phyloP scores from a whole-genome alignment of 1,140 invertebrate species.

The Formica exsecta region DNA sequence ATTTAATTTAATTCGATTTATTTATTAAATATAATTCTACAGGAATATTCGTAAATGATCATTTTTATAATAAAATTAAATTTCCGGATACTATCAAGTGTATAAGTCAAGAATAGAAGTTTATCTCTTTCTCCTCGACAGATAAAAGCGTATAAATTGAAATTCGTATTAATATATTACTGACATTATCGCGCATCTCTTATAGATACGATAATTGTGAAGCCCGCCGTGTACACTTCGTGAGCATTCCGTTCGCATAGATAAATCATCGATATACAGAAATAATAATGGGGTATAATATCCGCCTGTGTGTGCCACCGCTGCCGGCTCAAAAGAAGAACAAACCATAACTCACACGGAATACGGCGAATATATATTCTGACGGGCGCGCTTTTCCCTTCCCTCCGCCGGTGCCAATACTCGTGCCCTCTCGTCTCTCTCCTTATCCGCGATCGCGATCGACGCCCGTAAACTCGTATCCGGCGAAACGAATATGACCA shows the following conservation, averaged over 20 bases:
- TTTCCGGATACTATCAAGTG: neutral
- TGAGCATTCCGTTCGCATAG: conserved; percentile 25
- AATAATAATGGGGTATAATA: conserved; percentile 58
- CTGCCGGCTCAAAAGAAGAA: conserved; percentile 55
- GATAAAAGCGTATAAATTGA: conserved; percentile 28
- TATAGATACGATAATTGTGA: conserved; percentile 40
- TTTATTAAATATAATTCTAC: neutral
- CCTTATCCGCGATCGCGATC: conserved; percentile 50
- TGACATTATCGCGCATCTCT: conserved; percentile 39
- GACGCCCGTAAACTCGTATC: conserved; percentile 48
- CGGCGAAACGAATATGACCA: conserved; percentile 55
- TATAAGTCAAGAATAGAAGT: neutral
- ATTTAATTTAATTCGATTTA: no score
- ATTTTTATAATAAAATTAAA: conserved; percentile 8
- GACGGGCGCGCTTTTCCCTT: conserved; percentile 6
- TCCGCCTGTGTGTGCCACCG: conserved; percentile 41
- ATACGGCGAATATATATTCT: conserved; percentile 21
- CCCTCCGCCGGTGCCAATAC: neutral
- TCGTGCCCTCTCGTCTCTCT: neutral
- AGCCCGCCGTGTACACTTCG: neutral
- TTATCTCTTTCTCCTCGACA: neutral
- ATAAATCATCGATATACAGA: conserved; percentile 48
- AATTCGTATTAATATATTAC: conserved; percentile 45
- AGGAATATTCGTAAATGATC: neutral
- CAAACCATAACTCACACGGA: conserved; percentile 45